These are phyloP conservation scores for Apeltes quadracus DNA, from an alignment of 2,113 vertebrate genomes.

Conservation along the genomic window DNA sequence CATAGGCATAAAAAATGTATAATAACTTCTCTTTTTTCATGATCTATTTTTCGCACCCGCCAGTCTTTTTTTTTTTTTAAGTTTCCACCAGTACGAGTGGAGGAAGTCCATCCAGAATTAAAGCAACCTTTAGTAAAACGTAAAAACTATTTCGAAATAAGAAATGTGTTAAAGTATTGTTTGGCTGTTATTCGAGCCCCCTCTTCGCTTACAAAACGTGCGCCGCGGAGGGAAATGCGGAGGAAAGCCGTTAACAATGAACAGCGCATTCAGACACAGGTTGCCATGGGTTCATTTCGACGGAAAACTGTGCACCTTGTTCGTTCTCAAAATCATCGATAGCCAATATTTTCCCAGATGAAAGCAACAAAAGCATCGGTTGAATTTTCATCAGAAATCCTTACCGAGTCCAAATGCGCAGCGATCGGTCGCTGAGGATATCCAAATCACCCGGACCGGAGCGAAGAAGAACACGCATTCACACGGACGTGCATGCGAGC, in stretches of 20 bases:
- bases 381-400: slow-evolving; percentile 41
- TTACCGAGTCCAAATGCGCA: slow-evolving; percentile 72
- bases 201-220: not conserved
- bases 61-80: slow-evolving; percentile 12
- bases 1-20: not conserved
- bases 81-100: not conserved
- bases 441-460: slow-evolving; percentile 68
- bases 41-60: not conserved
- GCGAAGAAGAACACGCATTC: slow-evolving; percentile 51
- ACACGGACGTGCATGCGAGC: slow-evolving; percentile 31
- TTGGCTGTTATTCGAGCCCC: slow-evolving; percentile 11
- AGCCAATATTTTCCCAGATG: not conserved
- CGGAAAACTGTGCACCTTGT: not conserved
- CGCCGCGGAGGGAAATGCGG: slow-evolving; percentile 47
- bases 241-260: slow-evolving; percentile 10
- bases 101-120: not conserved
- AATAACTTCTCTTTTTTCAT: not conserved
- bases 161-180: slow-evolving; percentile 9
- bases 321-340: not conserved
- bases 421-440: slow-evolving; percentile 59
- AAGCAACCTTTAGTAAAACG: not conserved
- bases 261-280: not conserved
- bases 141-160: not conserved
- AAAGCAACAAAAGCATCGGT: slow-evolving; percentile 29
- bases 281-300: not conserved